Conservation (phyloP, 30 jellyfish, hydroid and myxozoan genomes). For the Sanderia malayensis region DNA sequence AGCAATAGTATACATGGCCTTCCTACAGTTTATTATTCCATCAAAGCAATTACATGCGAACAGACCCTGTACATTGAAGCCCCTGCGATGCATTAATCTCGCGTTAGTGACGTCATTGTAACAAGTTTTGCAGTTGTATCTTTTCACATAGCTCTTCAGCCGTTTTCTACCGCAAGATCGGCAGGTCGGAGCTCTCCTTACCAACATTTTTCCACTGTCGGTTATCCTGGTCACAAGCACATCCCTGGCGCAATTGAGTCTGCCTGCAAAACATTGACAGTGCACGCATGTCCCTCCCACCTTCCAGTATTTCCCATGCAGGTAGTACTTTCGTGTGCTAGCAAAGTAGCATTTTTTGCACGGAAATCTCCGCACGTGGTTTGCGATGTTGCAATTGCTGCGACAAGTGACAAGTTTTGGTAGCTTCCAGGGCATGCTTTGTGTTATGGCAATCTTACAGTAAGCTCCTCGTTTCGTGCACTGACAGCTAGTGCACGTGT, state of each 20-base stretch:
- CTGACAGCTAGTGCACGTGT: slow-evolving; percentile 1
- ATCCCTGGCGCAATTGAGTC: slow-evolving; percentile 10
- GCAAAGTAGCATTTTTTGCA: neutral
- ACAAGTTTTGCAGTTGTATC: slow-evolving; percentile 18
- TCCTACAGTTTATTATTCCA: slow-evolving; percentile 19
- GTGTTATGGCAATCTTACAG: neutral
- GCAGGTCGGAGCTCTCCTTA: neutral
- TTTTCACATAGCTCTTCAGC: slow-evolving; percentile 5
- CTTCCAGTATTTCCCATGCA: neutral
- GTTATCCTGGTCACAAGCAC: neutral
- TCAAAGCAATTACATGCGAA: slow-evolving; percentile 9
- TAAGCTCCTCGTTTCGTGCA: neutral
- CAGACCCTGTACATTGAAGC: neutral
- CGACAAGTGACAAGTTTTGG: neutral
- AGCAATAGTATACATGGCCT: neutral
- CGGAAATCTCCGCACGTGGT: neutral
- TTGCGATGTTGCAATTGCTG: neutral
- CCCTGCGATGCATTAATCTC: slow-evolving; percentile 1
- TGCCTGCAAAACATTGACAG: slow-evolving; percentile 5
- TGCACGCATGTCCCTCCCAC: neutral
- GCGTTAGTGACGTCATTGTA: neutral
- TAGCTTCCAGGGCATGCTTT: neutral
- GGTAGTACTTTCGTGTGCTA: neutral
- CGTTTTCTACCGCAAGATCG: neutral
- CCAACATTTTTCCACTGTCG: neutral